phyloP scores from a whole-genome alignment of 2,888 invertebrate species.

The Mesorhabditis sp. region DNA sequence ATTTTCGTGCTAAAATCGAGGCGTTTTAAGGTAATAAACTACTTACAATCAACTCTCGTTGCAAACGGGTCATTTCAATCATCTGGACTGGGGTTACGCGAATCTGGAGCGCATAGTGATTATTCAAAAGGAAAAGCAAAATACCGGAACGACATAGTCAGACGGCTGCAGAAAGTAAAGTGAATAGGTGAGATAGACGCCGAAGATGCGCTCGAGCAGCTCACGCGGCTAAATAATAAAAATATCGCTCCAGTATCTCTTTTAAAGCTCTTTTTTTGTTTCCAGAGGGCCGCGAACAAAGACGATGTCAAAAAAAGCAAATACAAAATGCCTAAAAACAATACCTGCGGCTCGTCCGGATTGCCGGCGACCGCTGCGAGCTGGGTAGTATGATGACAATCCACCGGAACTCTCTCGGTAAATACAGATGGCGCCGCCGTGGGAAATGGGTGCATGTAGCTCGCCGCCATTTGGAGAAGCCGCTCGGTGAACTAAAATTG shows the following conservation, averaged over 20 bases:
- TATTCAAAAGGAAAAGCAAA: background rate
- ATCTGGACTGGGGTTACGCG: slow-evolving; percentile 1
- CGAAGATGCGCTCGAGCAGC: slow-evolving; percentile 7
- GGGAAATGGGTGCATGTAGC: slow-evolving; percentile 9
- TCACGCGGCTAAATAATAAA: background rate
- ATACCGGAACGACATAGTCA: background rate
- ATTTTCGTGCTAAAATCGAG: background rate
- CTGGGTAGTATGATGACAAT: background rate
- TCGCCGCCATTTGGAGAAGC: slow-evolving; percentile 10
- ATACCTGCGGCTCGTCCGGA: background rate
- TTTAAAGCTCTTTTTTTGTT: too few species aligned
- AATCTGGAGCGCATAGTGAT: background rate
- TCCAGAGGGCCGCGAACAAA: too few species aligned
- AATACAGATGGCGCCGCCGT: background rate
- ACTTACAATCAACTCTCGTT: slow-evolving; percentile 1
- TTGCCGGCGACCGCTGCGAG: background rate
- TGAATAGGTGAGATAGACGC: slow-evolving; percentile 12
- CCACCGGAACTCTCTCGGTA: background rate
- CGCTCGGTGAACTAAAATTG: slow-evolving; percentile 12
- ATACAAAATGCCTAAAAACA: too few species aligned
- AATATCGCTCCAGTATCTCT: too few species aligned
- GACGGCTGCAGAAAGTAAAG: slow-evolving; percentile 11
- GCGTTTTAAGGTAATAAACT: background rate
- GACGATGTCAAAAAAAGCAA: too few species aligned
- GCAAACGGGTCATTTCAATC: background rate